phyloP scores from a whole-genome alignment of 30 jellyfish, hydroid and myxozoan genomes.

The Mastigias papua region DNA sequence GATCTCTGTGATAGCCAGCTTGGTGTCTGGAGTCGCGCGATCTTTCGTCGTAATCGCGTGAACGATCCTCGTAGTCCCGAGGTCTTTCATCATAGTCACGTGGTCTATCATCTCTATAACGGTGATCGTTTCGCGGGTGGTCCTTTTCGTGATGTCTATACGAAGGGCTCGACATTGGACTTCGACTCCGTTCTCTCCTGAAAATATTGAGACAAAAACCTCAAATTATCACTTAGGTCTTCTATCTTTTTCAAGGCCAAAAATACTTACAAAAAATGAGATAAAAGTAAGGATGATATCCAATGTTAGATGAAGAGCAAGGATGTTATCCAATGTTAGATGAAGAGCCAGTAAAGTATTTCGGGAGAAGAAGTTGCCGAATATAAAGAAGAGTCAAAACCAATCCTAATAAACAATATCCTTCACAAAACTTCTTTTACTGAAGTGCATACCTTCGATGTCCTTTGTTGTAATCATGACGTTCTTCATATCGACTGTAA shows the following conservation, averaged over 20 bases:
- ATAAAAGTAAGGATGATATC: too few relatives aligned
- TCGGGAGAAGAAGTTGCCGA: too few relatives aligned
- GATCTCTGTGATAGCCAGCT: slow-evolving; percentile 46
- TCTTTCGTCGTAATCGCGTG: slow-evolving; percentile 62
- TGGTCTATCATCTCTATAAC: slow-evolving; percentile 58
- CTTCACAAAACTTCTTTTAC: not conserved
- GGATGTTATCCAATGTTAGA: too few relatives aligned
- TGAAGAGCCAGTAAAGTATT: too few relatives aligned
- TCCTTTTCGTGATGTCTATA: slow-evolving; percentile 55
- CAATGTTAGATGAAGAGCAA: too few relatives aligned
- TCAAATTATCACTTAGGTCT: not conserved
- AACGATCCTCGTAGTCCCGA: slow-evolving; percentile 58
- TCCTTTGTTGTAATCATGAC: slow-evolving; percentile 44
- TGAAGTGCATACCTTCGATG: slow-evolving; percentile 41
- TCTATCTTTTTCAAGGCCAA: too few relatives aligned
- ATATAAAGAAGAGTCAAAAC: too few relatives aligned
- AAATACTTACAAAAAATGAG: too few relatives aligned
- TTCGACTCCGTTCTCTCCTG: slow-evolving; percentile 70
- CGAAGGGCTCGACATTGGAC: slow-evolving; percentile 60
- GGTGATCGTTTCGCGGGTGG: slow-evolving; percentile 44
- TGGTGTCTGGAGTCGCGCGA: slow-evolving; percentile 66
- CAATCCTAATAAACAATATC: too few relatives aligned
- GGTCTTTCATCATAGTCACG: slow-evolving; percentile 67
- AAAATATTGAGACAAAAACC: not conserved
- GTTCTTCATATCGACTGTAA: slow-evolving; percentile 40